Conservation (phyloP, 2,888 invertebrate species). For the Lydus trimaculatus region DNA sequence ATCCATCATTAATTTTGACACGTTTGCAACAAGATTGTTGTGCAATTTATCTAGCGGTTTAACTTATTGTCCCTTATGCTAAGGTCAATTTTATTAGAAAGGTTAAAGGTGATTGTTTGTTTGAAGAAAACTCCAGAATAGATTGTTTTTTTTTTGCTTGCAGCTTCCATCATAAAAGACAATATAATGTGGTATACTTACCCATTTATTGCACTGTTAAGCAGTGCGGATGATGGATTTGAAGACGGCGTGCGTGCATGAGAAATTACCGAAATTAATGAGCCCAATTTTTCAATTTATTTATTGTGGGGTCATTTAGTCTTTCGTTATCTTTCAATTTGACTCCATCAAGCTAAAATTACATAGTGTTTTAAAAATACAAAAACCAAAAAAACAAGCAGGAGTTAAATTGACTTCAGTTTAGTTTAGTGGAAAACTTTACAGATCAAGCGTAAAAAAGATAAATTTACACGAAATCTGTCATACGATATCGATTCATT, state of each 20-base stretch:
- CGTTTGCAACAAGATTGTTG: not conserved
- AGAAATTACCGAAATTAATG: not conserved
- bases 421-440: not conserved
- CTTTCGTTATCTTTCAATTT: not conserved
- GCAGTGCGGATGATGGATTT: not conserved
- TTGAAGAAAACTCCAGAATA: too few species aligned
- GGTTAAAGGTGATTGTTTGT: not conserved
- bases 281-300: not conserved
- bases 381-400: not conserved
- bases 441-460: constrained; percentile 4
- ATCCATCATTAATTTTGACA: constrained; percentile 5
- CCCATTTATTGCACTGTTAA: not conserved
- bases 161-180: not conserved
- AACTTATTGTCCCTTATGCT: not conserved
- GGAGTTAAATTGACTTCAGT: not conserved
- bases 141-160: too few species aligned
- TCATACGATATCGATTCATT: not conserved
- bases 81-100: not conserved
- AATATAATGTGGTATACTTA: not conserved
- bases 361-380: not conserved
- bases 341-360: not conserved
- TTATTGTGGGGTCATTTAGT: not conserved
- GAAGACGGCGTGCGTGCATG: not conserved
- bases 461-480: constrained; percentile 1
- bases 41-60: constrained; percentile 5